A percentile compares a stretch with the other conserved stretches of the same genome.
These are phyloP conservation scores for Helarctos malayanus DNA, from an alignment of 2,797 vertebrate species.

Conservation along the genomic window DNA sequence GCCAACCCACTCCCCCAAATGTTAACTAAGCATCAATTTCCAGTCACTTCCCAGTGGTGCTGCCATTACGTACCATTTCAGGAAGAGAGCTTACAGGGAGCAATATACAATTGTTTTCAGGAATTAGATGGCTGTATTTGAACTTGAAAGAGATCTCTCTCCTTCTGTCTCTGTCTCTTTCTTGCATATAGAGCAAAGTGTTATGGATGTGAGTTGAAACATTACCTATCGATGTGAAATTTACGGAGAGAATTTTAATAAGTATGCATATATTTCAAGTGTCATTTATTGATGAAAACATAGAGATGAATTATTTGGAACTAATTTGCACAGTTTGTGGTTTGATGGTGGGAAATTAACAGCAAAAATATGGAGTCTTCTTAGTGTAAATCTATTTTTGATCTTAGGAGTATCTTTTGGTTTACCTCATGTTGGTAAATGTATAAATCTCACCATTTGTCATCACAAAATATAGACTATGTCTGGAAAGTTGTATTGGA, in stretches of 20 bases:
- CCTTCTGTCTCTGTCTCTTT: neutral
- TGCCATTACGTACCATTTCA: neutral
- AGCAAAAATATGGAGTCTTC: neutral
- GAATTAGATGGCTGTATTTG: neutral
- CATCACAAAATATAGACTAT: neutral
- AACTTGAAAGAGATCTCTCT: neutral
- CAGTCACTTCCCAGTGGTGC: neutral
- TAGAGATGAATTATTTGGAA: neutral
- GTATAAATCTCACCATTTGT: neutral
- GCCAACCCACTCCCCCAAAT: neutral
- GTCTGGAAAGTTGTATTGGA: conserved; percentile 30
- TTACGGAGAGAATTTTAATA: neutral
- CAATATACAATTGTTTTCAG: neutral
- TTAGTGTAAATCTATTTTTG: conserved; percentile 46
- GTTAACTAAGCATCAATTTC: neutral
- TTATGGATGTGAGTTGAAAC: neutral
- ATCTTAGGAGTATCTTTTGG: neutral
- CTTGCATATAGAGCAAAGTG: neutral
- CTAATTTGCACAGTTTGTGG: neutral
- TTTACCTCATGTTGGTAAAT: neutral
- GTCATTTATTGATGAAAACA: conserved; percentile 52
- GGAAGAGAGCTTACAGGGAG: neutral
- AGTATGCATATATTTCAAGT: neutral
- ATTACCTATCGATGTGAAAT: conserved; percentile 8
- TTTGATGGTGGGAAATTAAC: conserved; percentile 36